Evolutionary conservation across 2,797 vertebrate species (phyloP).

Genomic region (Monodelphis domestica): DNA sequence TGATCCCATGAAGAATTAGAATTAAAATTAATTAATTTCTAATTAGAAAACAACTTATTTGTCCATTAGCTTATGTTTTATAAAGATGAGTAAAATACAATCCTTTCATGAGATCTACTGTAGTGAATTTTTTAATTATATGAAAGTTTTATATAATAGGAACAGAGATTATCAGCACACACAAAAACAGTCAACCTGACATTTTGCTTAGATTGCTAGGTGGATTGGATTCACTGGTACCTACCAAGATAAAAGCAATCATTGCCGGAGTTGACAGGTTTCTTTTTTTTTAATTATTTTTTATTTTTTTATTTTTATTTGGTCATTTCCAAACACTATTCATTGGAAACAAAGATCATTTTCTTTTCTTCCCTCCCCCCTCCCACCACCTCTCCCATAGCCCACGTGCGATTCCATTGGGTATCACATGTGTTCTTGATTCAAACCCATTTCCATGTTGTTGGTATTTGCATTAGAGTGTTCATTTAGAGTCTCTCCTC

Average conservation of each 20-base stretch:
- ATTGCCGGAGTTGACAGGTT: not conserved
- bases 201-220: not conserved
- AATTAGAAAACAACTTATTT: slow-evolving; percentile 16
- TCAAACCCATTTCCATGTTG: no score
- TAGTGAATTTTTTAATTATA: slow-evolving; percentile 19
- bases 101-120: not conserved
- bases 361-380: no score
- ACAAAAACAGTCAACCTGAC: not conserved
- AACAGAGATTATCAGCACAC: not conserved
- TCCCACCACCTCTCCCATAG: no score
- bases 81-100: not conserved
- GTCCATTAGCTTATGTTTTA: not conserved
- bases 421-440: no score
- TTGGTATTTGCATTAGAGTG: no score
- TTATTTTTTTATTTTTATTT: no score
- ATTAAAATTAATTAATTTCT: slow-evolving; percentile 10
- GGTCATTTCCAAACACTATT: no score
- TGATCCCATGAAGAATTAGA: not conserved
- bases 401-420: no score
- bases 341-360: no score
- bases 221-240: slow-evolving; percentile 1
- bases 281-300: no score
- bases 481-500: no score
- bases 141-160: not conserved
- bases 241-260: not conserved